Conservation (phyloP, 2,113 vertebrate species). For the Malurus alboscapulatus region DNA sequence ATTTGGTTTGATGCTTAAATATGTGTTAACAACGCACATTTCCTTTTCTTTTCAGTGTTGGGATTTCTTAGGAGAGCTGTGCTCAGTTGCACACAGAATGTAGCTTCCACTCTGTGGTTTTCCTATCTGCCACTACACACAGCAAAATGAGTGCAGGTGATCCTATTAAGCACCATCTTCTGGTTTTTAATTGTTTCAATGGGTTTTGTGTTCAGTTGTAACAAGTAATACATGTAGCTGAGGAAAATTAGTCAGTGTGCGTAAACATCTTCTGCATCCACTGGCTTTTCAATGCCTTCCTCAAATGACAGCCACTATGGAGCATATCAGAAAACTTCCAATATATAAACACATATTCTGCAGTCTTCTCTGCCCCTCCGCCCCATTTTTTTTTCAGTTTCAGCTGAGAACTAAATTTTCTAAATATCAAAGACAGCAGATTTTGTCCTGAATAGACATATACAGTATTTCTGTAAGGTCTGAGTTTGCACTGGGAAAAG, state of each 20-base stretch:
- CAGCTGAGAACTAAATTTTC: neutral
- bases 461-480: neutral
- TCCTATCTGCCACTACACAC: neutral
- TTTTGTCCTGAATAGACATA: neutral
- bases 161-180: neutral
- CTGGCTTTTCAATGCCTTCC: neutral
- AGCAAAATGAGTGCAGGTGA: neutral
- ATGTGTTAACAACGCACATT: neutral
- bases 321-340: neutral
- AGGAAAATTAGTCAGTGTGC: neutral
- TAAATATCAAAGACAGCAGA: neutral
- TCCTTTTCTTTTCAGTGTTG: neutral
- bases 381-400: neutral
- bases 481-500: neutral
- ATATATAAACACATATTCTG: neutral
- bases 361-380: accelerated
- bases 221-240: neutral
- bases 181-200: neutral
- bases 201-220: neutral
- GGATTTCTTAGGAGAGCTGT: neutral
- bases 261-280: neutral
- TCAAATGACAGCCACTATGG: neutral
- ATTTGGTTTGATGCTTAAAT: neutral
- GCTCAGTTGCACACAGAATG: accelerated
- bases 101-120: neutral